These are phyloP conservation scores for Drosophila nikananu DNA, from an alignment of 1,140 invertebrate genomes.

Conservation along the genomic window DNA sequence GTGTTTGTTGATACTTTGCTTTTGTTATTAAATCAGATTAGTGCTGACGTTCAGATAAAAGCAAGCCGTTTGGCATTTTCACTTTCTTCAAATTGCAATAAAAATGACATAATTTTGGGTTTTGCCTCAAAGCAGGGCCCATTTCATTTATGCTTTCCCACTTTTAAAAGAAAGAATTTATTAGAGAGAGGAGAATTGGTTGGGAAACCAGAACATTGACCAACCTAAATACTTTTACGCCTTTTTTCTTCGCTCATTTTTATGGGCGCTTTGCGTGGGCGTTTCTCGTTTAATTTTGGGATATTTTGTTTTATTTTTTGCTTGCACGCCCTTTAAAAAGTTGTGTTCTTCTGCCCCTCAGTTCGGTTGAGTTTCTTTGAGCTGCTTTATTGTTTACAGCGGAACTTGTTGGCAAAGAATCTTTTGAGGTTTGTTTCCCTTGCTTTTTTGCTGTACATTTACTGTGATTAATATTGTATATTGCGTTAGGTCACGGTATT, in stretches of 20 bases:
- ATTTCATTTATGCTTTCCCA: conserved; percentile 4
- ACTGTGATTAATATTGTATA: conserved; percentile 29
- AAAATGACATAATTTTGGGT: conserved; percentile 35
- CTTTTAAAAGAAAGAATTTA: conserved; percentile 11
- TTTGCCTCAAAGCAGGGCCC: not conserved
- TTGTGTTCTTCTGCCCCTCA: not conserved
- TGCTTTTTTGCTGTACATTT: conserved; percentile 18
- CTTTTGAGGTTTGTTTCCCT: conserved; percentile 28
- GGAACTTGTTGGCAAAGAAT: conserved; percentile 24
- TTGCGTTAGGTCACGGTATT: conserved; percentile 67
- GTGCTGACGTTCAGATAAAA: not conserved
- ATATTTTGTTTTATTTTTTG: conserved; percentile 43
- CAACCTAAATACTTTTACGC: conserved; percentile 41
- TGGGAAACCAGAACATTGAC: conserved; percentile 36
- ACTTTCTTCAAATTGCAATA: conserved; percentile 17
- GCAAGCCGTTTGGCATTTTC: conserved; percentile 9
- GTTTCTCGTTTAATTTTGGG: conserved; percentile 51
- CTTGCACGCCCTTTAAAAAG: conserved; percentile 44
- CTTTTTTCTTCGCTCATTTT: conserved; percentile 39
- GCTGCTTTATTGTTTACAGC: conserved; percentile 24
- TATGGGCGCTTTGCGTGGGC: conserved; percentile 52
- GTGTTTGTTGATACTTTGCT: conserved; percentile 16
- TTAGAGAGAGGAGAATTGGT: not conserved
- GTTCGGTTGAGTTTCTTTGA: not conserved
- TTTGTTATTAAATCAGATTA: conserved; percentile 38